Conservation (phyloP, 2,888 invertebrate genomes). For the Pachliopta kotzebuea region DNA sequence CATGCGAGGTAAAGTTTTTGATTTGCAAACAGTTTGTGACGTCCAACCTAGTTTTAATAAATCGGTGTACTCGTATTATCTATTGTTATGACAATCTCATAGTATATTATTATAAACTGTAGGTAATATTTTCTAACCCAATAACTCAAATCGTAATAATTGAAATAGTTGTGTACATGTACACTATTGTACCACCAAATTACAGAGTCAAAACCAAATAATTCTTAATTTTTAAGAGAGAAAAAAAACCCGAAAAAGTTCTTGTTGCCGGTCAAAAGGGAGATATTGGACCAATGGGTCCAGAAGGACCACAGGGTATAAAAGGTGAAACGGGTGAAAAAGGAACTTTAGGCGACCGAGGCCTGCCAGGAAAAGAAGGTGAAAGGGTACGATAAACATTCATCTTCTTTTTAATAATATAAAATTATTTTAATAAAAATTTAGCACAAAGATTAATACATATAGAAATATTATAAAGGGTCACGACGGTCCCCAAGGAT, state of each 20-base stretch:
- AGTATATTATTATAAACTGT: no score
- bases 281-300: constrained; percentile 50
- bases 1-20: constrained; percentile 51
- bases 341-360: constrained; percentile 73
- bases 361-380: constrained; percentile 77
- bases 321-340: constrained; percentile 80
- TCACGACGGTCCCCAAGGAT: constrained; percentile 44
- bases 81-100: no score
- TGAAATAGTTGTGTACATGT: no score
- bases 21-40: no score
- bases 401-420: no score
- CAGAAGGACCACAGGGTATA: constrained; percentile 78
- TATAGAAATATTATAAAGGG: constrained; percentile 33
- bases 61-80: no score
- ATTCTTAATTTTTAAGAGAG: constrained; percentile 47
- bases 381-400: constrained; percentile 42
- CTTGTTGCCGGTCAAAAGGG: constrained; percentile 51
- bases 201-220: background rate
- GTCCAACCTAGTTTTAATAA: no score
- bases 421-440: no score
- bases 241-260: constrained; percentile 49
- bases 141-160: no score
- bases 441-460: background rate
- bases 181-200: constrained; percentile 4
- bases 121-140: no score